Evolutionary conservation across 64 coral and sea anemone genomes (phyloP).

Genomic region (Catalaphyllia jardinei): DNA sequence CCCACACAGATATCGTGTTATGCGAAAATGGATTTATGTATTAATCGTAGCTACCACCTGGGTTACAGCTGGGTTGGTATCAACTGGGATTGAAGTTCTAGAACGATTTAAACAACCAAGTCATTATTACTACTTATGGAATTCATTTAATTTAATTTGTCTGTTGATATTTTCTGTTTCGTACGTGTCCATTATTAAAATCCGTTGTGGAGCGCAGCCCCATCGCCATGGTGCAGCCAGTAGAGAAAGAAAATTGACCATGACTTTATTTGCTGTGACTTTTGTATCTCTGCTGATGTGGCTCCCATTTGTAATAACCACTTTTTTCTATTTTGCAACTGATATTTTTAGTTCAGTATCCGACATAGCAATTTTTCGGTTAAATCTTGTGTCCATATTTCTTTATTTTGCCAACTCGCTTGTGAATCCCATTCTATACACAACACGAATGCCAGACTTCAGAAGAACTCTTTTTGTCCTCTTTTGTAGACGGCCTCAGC

Average conservation of each 20-base stretch:
- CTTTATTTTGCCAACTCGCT: background rate
- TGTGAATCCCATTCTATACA: background rate
- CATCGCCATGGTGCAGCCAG: background rate
- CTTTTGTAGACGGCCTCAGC: background rate
- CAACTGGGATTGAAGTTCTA: background rate
- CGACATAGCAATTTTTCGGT: background rate
- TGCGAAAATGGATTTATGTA: background rate
- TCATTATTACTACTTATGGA: background rate
- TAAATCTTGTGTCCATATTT: background rate
- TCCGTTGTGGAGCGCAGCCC: background rate
- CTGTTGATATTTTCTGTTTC: background rate
- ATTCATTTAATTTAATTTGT: background rate
- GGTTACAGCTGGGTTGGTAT: background rate
- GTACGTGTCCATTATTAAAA: background rate
- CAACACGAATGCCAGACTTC: background rate
- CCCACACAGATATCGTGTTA: background rate
- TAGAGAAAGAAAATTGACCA: slow-evolving; percentile 11
- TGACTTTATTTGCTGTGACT: background rate
- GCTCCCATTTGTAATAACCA: background rate
- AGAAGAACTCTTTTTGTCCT: background rate
- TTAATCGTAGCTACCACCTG: background rate
- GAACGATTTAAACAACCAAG: background rate
- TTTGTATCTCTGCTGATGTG: background rate
- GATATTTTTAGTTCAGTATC: no score
- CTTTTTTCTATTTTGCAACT: background rate